phyloP scores from a whole-genome alignment of 2,113 vertebrate genomes.

The Spermophilus dauricus region DNA sequence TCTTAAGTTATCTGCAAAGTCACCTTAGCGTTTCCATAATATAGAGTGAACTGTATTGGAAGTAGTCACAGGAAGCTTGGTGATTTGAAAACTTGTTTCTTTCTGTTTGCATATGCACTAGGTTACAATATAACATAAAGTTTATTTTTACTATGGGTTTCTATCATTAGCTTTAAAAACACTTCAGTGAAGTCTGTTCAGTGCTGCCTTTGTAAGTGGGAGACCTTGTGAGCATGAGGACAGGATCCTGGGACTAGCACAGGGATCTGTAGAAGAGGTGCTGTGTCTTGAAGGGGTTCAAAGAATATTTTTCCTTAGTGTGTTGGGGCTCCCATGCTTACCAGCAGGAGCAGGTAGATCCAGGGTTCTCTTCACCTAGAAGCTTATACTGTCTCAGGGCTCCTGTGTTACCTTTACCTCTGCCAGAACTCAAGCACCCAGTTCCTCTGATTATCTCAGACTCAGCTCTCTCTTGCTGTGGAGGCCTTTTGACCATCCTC shows the following conservation, averaged over 20 bases:
- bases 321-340: not conserved
- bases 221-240: not conserved
- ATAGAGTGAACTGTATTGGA: not conserved
- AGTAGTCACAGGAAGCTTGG: not conserved
- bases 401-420: not conserved
- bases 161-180: not conserved
- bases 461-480: not conserved
- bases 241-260: not conserved
- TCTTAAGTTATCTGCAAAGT: not conserved
- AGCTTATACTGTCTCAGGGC: too few relatives aligned
- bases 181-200: not conserved
- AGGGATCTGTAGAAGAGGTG: not conserved
- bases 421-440: not conserved
- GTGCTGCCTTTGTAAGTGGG: not conserved
- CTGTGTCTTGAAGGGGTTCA: not conserved
- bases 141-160: not conserved
- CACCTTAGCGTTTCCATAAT: not conserved
- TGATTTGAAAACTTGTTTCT: not conserved
- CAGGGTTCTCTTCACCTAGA: not conserved
- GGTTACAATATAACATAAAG: not conserved
- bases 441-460: not conserved
- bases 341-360: not conserved
- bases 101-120: not conserved
- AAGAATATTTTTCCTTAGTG: not conserved
- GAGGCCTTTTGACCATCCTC: not conserved